Conservation (phyloP, 1,140 invertebrate species). For the Drosophila subobscura region DNA sequence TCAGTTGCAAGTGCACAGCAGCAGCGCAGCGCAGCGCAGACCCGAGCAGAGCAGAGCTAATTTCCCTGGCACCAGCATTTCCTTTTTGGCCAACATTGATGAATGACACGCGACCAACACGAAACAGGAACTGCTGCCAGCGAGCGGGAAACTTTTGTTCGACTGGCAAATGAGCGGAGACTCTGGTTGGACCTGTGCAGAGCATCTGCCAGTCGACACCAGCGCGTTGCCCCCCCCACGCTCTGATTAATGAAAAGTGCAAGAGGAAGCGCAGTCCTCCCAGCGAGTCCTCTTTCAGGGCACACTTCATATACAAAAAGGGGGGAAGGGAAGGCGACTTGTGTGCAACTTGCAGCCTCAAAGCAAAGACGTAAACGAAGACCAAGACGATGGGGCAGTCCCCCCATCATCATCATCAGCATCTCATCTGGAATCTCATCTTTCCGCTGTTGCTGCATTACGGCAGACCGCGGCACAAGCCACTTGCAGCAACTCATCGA, state of each 20-base stretch:
- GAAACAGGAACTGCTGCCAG: background rate
- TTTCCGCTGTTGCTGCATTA: background rate
- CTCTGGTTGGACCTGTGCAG: background rate
- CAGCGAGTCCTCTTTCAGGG: constrained; percentile 11
- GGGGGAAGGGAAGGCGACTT: constrained; percentile 7
- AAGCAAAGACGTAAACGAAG: constrained; percentile 50
- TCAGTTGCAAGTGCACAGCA: constrained; percentile 64
- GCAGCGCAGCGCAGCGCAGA: no score
- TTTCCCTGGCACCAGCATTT: constrained; percentile 44
- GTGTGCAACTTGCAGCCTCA: constrained; percentile 62
- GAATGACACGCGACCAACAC: constrained; percentile 45
- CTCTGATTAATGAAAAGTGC: constrained; percentile 78
- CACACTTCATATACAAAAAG: constrained; percentile 58
- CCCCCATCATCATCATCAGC: constrained; percentile 26
- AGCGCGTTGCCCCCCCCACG: constrained; percentile 43
- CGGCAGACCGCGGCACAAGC: constrained; percentile 42
- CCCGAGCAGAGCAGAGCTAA: constrained; percentile 40
- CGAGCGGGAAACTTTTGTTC: constrained; percentile 19
- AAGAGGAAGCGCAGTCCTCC: constrained; percentile 40
- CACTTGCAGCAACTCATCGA: constrained; percentile 74
- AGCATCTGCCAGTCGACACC: constrained; percentile 15
- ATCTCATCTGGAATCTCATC: constrained; percentile 1
- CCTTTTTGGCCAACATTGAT: constrained; percentile 49
- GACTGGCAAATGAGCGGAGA: constrained; percentile 4
- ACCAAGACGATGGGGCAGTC: constrained; percentile 42